Conservation (phyloP, 2,797 vertebrate genomes). For the Siniperca obscura region DNA sequence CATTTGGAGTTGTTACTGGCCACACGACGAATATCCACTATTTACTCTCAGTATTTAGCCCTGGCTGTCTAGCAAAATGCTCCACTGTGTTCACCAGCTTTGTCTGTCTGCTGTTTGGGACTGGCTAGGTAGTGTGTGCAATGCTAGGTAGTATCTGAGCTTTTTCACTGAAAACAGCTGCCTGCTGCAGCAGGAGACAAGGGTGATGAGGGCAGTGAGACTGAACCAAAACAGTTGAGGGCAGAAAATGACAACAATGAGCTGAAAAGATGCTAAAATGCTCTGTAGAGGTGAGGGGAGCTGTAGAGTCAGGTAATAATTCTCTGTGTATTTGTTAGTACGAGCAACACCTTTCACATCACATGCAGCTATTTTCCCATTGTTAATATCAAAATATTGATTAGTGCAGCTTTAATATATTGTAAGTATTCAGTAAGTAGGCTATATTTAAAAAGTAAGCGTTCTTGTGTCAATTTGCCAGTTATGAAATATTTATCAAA, state of each 20-base stretch:
- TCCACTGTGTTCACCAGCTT: background rate
- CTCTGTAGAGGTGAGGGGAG: background rate
- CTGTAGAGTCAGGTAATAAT: background rate
- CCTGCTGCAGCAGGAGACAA: background rate
- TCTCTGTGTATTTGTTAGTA: background rate
- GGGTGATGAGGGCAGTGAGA: background rate
- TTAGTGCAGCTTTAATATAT: background rate
- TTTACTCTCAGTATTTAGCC: background rate
- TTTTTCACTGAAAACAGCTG: background rate
- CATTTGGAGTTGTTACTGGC: background rate
- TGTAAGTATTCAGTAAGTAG: background rate
- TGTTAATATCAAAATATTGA: background rate
- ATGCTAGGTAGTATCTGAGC: background rate
- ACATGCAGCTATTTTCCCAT: background rate
- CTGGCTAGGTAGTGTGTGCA: background rate
- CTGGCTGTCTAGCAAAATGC: background rate
- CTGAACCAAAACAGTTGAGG: background rate
- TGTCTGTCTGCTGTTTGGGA: background rate
- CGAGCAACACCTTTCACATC: background rate
- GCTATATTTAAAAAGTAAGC: background rate
- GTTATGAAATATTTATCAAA: background rate
- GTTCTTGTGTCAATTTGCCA: no score
- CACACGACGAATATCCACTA: background rate
- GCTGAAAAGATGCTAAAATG: background rate
- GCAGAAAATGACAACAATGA: background rate